phyloP scores from a whole-genome alignment of 2,113 vertebrate genomes.

The Sterna hirundo region DNA sequence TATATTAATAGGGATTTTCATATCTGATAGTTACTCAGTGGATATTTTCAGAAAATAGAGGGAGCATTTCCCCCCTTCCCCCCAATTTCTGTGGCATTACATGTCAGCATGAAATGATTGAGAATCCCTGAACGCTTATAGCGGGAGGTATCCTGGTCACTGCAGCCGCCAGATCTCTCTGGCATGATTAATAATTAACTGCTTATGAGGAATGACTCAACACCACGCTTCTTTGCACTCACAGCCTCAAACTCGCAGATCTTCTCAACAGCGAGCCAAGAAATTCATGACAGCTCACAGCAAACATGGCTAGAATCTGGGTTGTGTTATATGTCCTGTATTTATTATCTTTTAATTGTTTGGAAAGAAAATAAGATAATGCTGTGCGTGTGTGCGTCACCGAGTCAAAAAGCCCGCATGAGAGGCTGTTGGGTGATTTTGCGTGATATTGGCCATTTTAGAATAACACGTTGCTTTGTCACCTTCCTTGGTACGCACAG shows the following conservation, averaged over 20 bases:
- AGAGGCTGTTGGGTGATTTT: background rate
- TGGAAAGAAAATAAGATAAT: background rate
- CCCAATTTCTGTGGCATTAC: background rate
- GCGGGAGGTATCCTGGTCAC: background rate
- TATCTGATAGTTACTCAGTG: background rate
- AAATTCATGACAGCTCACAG: background rate
- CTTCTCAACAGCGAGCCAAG: background rate
- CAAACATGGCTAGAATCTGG: background rate
- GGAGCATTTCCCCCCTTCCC: background rate
- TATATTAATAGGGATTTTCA: background rate
- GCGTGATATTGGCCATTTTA: background rate
- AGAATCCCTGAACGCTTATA: background rate
- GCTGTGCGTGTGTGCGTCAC: background rate
- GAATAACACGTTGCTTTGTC: background rate
- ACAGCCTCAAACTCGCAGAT: background rate
- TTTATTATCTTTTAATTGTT: background rate
- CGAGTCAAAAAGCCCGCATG: background rate
- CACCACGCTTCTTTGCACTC: background rate
- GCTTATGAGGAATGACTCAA: background rate
- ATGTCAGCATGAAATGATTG: background rate
- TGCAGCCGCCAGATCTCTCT: background rate
- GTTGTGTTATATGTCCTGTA: background rate
- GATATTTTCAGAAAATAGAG: background rate
- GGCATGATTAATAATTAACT: slow-evolving; percentile 5
- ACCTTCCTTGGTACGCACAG: background rate